Evolutionary conservation across 2,888 invertebrate species (phyloP), one percentile per base, ranked within the genome.

Genomic region (Volucella bombylans): DNA sequence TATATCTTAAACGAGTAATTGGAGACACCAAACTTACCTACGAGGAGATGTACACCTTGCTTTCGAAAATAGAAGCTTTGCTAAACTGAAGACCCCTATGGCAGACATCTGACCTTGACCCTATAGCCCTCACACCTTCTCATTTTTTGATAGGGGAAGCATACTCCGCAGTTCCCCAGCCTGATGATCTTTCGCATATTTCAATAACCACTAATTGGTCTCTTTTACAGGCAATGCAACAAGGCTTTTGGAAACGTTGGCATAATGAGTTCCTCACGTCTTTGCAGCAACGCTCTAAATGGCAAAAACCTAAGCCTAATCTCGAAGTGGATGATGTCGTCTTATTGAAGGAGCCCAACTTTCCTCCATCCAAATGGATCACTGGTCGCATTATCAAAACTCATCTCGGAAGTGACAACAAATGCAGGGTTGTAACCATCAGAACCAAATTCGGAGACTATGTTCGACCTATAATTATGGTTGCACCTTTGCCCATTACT

Each of bases 341-440:
- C 6, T 15, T 80, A 14, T 11, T 79, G 8, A 67, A 68, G 62
- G 73, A 79, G 23, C 47, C 78, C 2, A 49, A 67, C 39, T 39
- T 72, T 3, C 67, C 72, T 12, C 79, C 72, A 2, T 73, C 67
- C 0, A 80, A 65, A 31, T 78, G 71, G 80, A 69, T 81, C 11
- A 45, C 74, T 1, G 72, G 59, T 2, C 18, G 57, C 12, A 57
- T 79, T 8, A 43, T 15, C 1, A 39, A 47, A 9, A n/a, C n/a
- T n/a, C n/a, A n/a, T n/a, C n/a, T n/a, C n/a, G n/a, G n/a, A n/a
- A n/a, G n/a, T n/a, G n/a, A n/a, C n/a, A n/a, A n/a, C n/a, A n/a
- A n/a, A n/a, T n/a, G n/a, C n/a, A n/a, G n/a, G n/a, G n/a, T n/a
- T n/a, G n/a, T n/a, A n/a, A n/a, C n/a, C n/a, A n/a, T n/a, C n/a